phyloP scores from a whole-genome alignment of 2,797 vertebrate species.

The Leucoraja ocellata region DNA sequence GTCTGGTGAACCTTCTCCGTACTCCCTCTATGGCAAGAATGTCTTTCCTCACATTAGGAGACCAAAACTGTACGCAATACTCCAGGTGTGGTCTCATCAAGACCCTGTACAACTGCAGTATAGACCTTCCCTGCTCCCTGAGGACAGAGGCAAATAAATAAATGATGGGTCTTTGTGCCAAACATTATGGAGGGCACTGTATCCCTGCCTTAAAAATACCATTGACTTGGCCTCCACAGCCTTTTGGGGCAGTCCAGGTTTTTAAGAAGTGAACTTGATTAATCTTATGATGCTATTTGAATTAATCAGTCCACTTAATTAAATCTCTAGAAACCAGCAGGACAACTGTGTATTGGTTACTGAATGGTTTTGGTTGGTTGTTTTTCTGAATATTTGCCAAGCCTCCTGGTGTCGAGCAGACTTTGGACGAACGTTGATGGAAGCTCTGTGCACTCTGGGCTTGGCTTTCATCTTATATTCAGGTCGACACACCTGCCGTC shows the following conservation, averaged over 20 bases:
- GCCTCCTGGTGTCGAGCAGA: no score
- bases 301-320: constrained; percentile 10
- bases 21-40: no score
- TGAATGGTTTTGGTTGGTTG: not conserved
- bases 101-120: no score
- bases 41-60: no score
- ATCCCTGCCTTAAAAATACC: no score
- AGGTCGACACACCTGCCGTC: not conserved
- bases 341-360: not conserved
- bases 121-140: no score
- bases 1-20: no score
- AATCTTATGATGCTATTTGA: not conserved
- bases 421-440: not conserved
- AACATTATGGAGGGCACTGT: no score
- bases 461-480: not conserved
- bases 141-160: no score
- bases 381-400: not conserved
- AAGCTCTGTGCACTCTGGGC: not conserved
- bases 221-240: not conserved
- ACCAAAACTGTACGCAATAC: no score
- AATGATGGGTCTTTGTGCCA: no score
- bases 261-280: not conserved
- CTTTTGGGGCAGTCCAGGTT: not conserved
- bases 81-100: no score
- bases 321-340: not conserved